Percentiles rank a stretch among this genome's conserved stretches.
These are phyloP conservation scores for Linnaemya vulpina DNA, from an alignment of 2,888 invertebrate species.

Conservation along the genomic window DNA sequence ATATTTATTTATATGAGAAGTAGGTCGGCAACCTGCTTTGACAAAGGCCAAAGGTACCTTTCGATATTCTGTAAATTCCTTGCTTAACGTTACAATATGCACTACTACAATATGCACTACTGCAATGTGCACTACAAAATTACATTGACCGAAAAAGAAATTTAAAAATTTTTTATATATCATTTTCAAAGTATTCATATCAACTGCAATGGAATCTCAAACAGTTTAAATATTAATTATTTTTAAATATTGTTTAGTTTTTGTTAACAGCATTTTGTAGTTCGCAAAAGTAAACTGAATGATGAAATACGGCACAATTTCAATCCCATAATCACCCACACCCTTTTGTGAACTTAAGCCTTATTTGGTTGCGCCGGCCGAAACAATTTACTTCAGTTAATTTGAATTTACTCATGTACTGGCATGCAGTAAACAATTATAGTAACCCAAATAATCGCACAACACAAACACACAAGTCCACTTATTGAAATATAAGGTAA, in stretches of 20 bases:
- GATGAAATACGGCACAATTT: slow-evolving; percentile 31
- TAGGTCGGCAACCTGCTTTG: too few relatives aligned
- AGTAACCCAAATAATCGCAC: slow-evolving; percentile 23
- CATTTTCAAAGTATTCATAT: not conserved
- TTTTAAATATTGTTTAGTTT: slow-evolving; percentile 20
- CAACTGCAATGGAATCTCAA: too few relatives aligned
- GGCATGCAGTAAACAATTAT: slow-evolving; percentile 36
- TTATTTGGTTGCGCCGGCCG: slow-evolving; percentile 36
- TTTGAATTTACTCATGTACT: slow-evolving; percentile 54
- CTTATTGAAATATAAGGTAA: not conserved
- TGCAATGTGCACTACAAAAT: too few relatives aligned
- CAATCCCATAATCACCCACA: not conserved
- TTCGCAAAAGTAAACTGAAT: slow-evolving; percentile 16
- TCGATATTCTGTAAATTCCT: too few relatives aligned
- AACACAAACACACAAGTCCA: not conserved
- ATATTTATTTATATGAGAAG: too few relatives aligned
- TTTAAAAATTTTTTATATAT: too few relatives aligned
- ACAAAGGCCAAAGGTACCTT: too few relatives aligned
- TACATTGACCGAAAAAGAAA: not conserved
- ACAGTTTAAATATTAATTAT: not conserved
- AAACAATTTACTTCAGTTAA: slow-evolving; percentile 55
- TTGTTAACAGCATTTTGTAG: slow-evolving; percentile 6
- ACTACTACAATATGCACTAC: too few relatives aligned
- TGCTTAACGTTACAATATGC: too few relatives aligned
- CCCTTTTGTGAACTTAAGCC: not conserved